These are phyloP conservation scores for Crotalus horridus DNA, from an alignment of 2,113 vertebrate genomes.

Conservation along the genomic window DNA sequence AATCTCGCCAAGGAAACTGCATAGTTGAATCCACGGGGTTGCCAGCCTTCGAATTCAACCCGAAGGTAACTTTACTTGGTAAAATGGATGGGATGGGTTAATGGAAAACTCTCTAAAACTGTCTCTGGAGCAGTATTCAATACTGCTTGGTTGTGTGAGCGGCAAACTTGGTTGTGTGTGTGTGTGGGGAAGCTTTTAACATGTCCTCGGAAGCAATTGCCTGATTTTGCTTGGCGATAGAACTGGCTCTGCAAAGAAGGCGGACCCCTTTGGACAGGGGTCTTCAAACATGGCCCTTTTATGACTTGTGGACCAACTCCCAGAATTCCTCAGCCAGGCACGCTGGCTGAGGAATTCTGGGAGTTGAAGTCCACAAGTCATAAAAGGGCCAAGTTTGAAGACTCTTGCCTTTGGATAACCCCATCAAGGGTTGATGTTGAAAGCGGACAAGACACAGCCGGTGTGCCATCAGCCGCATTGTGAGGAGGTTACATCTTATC, in stretches of 20 bases:
- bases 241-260: background rate
- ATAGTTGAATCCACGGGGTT: background rate
- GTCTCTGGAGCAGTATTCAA: background rate
- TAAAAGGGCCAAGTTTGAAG: too few species aligned
- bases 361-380: too few species aligned
- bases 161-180: too few species aligned
- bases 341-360: too few species aligned
- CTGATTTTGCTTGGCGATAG: background rate
- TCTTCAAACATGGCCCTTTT: too few species aligned
- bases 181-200: background rate
- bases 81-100: background rate
- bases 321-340: too few species aligned
- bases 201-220: background rate
- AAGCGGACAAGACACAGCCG: background rate
- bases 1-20: background rate
- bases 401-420: too few species aligned
- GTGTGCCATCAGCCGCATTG: background rate
- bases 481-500: background rate
- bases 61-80: background rate
- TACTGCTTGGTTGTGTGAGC: background rate
- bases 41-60: background rate
- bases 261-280: too few species aligned
- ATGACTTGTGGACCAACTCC: too few species aligned
- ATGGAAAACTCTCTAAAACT: background rate
- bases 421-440: background rate